Base-by-base conservation (phyloP, 2,113 vertebrate genomes). In the Protobothrops mucrosquamatus region DNA sequence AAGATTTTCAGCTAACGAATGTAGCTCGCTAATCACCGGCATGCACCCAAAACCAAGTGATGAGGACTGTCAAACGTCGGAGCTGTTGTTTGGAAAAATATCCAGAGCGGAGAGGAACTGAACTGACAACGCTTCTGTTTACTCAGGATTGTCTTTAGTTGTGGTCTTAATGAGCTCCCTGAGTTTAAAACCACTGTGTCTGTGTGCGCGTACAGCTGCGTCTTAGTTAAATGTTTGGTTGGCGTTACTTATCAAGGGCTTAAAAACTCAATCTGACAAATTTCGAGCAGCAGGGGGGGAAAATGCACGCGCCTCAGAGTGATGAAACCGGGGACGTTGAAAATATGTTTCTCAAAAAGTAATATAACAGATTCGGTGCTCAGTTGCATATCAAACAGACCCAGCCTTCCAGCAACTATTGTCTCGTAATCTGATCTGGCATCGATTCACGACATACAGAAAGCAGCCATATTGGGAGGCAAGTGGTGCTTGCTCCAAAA, bases 341-440 rank as follows among this genome's bases (percentile, higher is more conserved):
- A 93, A 94, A 93, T 59, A 74, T 87, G 94, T 93, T 92, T 26
- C 39, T 89, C 5, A 88, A 59, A 69, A 92, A 24, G 89, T 87
- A 93, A 92, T 95, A 56, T 54, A 92, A 56, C 7, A 93, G 95
- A 43, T 95, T 85, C 10, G 3, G 29, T 86, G 51, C 39, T 95
- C 39, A 55, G 91, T 85, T 94, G 94, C 95, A 94, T 94, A 89
- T 43, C 85, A 94, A 94, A 52, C 11, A 91, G 91, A 52, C 55
- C 57, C 20, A 6, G 54, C 94, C 94, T 93, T 93, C 92, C 87
- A 89, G 88, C 6, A 85, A 81, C 89, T 92, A 24, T 89, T 86
- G 61, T 93, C 81, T 92, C 94, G 88, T 90, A 55, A 94, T 69
- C 26, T 95, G 92, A 94, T 74, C 85, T 88, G 95, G 95, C 90